These are phyloP conservation scores for Drosophila mettleri DNA, from an alignment of 2,888 invertebrate species.

Conservation along the genomic window DNA sequence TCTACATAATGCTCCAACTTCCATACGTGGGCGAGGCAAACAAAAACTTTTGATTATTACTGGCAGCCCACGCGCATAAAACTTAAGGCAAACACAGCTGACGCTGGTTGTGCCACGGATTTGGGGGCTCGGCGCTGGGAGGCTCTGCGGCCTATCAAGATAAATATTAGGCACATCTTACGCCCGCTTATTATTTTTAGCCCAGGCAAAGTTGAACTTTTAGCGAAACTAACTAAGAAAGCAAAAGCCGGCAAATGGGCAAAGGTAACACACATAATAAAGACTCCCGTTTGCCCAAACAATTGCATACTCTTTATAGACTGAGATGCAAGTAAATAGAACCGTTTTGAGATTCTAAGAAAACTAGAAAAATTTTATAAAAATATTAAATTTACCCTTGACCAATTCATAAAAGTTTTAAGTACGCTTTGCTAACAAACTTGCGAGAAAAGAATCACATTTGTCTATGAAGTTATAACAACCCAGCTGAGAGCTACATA, in stretches of 20 bases:
- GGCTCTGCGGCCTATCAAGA: slow-evolving; percentile 38
- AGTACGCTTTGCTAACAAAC: neutral
- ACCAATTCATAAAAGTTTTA: neutral
- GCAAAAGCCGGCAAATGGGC: neutral
- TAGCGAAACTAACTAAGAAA: slow-evolving; percentile 35
- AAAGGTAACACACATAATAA: slow-evolving; percentile 4
- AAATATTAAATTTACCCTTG: neutral
- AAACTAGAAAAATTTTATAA: neutral
- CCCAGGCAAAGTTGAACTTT: slow-evolving; percentile 34
- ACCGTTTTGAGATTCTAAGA: too few species aligned
- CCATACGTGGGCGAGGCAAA: slow-evolving; percentile 26
- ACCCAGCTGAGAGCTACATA: slow-evolving; percentile 5
- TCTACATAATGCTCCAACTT: slow-evolving; percentile 16
- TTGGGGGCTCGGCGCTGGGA: too few species aligned
- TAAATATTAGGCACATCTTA: slow-evolving; percentile 43
- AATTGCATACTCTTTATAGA: neutral
- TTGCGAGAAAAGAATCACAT: neutral
- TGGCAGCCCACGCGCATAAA: slow-evolving; percentile 28
- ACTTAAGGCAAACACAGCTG: slow-evolving; percentile 39
- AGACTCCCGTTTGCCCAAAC: neutral
- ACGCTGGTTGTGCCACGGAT: neutral
- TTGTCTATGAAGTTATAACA: neutral
- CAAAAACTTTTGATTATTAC: slow-evolving; percentile 50
- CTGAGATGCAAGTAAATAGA: too few species aligned
- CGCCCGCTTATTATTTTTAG: slow-evolving; percentile 47